Conservation (phyloP, 2,888 invertebrate genomes). For the Panzeria rudis region DNA sequence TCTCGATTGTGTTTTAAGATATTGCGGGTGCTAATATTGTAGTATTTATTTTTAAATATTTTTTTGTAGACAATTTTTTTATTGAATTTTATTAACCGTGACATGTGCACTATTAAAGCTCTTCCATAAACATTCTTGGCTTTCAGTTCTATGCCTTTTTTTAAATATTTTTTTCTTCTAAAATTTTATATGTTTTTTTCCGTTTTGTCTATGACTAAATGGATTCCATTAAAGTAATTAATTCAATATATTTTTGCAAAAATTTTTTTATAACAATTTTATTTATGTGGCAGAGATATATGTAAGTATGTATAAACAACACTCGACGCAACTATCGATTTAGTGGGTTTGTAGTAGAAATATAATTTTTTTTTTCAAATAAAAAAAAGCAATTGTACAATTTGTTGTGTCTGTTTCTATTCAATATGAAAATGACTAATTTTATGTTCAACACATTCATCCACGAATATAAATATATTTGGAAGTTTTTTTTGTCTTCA, state of each 20-base stretch:
- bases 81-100: constrained; percentile 65
- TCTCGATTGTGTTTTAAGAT: constrained; percentile 8
- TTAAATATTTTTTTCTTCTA: not conserved
- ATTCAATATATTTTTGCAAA: constrained; percentile 46
- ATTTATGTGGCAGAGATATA: constrained; percentile 17
- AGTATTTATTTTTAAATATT: not conserved
- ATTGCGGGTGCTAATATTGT: constrained; percentile 54
- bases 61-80: constrained; percentile 7
- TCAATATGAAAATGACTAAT: constrained; percentile 60
- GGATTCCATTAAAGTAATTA: constrained; percentile 59
- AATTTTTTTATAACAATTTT: constrained; percentile 38
- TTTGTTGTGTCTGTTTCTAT: constrained; percentile 49
- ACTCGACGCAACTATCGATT: constrained; percentile 25
- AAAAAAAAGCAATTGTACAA: constrained; percentile 37
- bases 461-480: constrained; percentile 14
- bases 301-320: constrained; percentile 18
- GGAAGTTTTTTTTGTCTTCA: not conserved
- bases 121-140: constrained; percentile 51
- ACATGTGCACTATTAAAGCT: constrained; percentile 55
- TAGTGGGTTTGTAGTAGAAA: constrained; percentile 15
- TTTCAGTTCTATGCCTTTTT: constrained; percentile 39
- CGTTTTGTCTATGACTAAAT: constrained; percentile 30
- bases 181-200: constrained; percentile 28
- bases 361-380: not conserved
- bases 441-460: constrained; percentile 12